A percentile compares a stretch with the other conserved stretches of the same genome.
phyloP scores from a whole-genome alignment of 1,140 invertebrate species.

The Leptopilina boulardi region DNA sequence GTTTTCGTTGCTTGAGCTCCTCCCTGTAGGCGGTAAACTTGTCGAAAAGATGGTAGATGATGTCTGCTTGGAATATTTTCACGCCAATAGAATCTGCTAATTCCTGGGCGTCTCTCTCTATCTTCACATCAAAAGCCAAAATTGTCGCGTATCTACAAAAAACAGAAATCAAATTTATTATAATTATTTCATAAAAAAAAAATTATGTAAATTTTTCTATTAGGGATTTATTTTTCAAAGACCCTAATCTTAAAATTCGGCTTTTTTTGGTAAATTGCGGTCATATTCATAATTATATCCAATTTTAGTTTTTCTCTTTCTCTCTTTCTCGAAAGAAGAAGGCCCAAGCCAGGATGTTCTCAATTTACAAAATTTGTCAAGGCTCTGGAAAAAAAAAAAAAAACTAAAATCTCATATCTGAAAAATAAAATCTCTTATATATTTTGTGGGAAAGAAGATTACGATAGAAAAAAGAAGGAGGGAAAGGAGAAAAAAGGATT shows the following conservation, averaged over 20 bases:
- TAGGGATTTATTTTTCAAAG: too few species aligned
- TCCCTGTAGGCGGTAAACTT: constrained; percentile 96
- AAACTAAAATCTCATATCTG: not conserved
- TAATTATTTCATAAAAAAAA: too few species aligned
- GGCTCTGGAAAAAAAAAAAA: not conserved
- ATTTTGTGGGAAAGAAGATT: constrained; percentile 22
- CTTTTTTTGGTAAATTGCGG: too few species aligned
- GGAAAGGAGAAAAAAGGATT: not conserved
- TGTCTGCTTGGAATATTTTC: constrained; percentile 99
- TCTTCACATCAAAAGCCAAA: constrained; percentile 99
- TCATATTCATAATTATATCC: too few species aligned
- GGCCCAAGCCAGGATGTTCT: not conserved
- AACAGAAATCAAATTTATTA: constrained; percentile 19
- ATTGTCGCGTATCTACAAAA: constrained; percentile 95
- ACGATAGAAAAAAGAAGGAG: not conserved
- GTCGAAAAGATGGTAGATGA: constrained; percentile 99
- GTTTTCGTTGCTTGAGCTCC: constrained; percentile 93
- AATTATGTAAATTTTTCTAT: too few species aligned
- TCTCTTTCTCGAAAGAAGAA: not conserved
- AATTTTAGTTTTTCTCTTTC: too few species aligned
- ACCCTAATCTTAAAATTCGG: too few species aligned
- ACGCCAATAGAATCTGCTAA: constrained; percentile 95
- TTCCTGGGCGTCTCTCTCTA: constrained; percentile 98
- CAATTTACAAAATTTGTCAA: not conserved
- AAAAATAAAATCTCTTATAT: not conserved